Evolutionary conservation across 1,140 invertebrate genomes (phyloP), one percentile per base, ranked within the genome.

Genomic region (Xylocopa sonorina): DNA sequence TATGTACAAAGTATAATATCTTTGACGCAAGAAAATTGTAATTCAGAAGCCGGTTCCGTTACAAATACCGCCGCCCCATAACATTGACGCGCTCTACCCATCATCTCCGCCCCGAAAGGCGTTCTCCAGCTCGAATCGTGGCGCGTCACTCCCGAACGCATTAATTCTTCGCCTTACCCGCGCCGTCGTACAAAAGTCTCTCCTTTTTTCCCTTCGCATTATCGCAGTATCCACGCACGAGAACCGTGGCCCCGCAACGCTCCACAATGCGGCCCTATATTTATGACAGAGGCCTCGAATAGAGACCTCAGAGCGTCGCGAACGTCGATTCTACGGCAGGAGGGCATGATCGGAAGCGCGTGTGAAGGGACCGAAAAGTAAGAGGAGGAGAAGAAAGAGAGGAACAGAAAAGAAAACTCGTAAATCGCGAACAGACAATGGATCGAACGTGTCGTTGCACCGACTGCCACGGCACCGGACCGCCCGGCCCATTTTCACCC

Each of bases 401-500:
- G 12, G 24, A 53, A 18, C 38, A 55, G n/a, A 24, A 21, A 21
- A 55, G 46, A 57, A 48, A 68, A 60, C 58, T 85, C 84, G 84
- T 86, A 86, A 86, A 86, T 86, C 72, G 80, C 46, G 51, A 32
- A 62, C 69, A 63, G 66, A 80, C 81, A 85, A 82, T 80, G 34
- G 32, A 7, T 24, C 43, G 80, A 71, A 64, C 75, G 83, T 82
- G 83, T 84, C 74, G 69, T 53, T 78, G 79, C 83, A 84, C 76
- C 75, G 69, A 58, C 69, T 60, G 38, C 10, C 48, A 29, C 55
- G 58, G 32, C 46, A n/a, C 34, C 27, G 51, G 57, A 41, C 53
- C 51, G 57, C 67, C 73, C 69, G 84, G 67, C 82, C 89, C 89
- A 90, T 91, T 91, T 90, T 91, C 90, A 90, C 89, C 89, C 89